Base-by-base conservation (phyloP, 2,888 invertebrate species). In the Caenorhabditis sp. region DNA sequence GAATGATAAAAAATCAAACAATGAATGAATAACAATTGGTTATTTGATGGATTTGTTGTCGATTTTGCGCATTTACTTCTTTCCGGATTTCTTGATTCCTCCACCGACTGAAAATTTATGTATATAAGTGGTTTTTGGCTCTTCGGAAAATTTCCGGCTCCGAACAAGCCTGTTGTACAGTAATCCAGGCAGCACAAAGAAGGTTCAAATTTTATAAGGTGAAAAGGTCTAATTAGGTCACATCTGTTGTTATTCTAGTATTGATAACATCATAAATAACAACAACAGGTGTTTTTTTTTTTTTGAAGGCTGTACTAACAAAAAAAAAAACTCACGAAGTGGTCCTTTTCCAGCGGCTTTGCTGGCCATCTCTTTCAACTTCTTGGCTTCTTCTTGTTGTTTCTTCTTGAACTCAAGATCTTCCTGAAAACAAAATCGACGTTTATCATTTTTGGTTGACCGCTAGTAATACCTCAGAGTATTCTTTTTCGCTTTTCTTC, bases 371-470 rank as follows among this genome's bases (percentile, higher is more conserved):
- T 86, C 86, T 66, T 85, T 84, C 76, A 87, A 55, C 66, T 82
- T 83, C 77, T 87, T 86, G 54, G 77, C 75, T 66, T 86, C 86
- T 60, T 86, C 86, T 61, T 77, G 72, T 59, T 85, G 82, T 76
- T 83, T 83, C 79, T 86, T 86, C 76, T 86, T 86, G 81, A 86
- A 84, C 60, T 84, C 86, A 62, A 84, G 12, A 59, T 86, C 86
- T 43, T 84, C 86, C 81, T 86, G 60, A 26, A 75, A 76, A n/a
- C n/a, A 77, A 51, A 23, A 51, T 43, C 43, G 14, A 43, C 14
- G 21, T 51, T 21, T 17, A 21, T 51, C 21, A 4, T 21, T 31
- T 21, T 58, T 8, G 6, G 6, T 27, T 37, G n/a, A n/a, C n/a
- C n/a, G n/a, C 21, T 21, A 49, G 26, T 17, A 73, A 59, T 55